Evolutionary conservation across 2,113 vertebrate species (phyloP).

Genomic region (Cottus gobio): DNA sequence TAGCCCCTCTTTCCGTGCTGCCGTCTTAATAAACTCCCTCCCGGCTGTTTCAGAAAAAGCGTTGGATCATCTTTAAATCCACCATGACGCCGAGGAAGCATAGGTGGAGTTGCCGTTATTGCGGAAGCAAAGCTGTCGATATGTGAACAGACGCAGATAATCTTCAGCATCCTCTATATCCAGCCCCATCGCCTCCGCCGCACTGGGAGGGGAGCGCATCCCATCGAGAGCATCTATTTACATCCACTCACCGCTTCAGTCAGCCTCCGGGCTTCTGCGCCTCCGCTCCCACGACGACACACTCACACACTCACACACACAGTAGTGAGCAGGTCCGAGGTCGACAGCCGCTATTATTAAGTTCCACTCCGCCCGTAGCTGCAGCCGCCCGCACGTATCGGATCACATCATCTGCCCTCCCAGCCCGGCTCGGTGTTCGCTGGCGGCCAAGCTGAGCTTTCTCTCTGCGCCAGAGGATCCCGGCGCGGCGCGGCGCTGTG

Average conservation of each 20-base stretch:
- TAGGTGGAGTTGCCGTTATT: slow-evolving; percentile 22
- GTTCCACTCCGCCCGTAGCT: slow-evolving; percentile 64
- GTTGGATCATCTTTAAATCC: slow-evolving; percentile 16
- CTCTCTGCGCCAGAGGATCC: slow-evolving; percentile 76
- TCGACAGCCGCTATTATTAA: slow-evolving; percentile 69
- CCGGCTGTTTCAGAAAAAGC: neutral
- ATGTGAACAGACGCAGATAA: slow-evolving; percentile 56
- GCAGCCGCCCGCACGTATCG: slow-evolving; percentile 68
- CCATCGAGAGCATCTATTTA: slow-evolving; percentile 69
- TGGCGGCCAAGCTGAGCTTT: slow-evolving; percentile 63
- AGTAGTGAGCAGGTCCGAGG: slow-evolving; percentile 44
- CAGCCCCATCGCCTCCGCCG: slow-evolving; percentile 45
- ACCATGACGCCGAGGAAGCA: neutral
- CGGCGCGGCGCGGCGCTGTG: slow-evolving; percentile 59
- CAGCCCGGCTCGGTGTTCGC: slow-evolving; percentile 59
- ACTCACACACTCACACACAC: neutral
- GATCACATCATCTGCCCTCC: slow-evolving; percentile 66
- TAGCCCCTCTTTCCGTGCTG: slow-evolving; percentile 42
- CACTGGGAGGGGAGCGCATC: slow-evolving; percentile 73
- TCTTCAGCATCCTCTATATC: slow-evolving; percentile 49
- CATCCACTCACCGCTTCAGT: slow-evolving; percentile 74
- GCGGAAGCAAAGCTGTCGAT: slow-evolving; percentile 41
- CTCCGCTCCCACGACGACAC: slow-evolving; percentile 59
- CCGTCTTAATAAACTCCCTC: slow-evolving; percentile 55
- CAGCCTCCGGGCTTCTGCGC: slow-evolving; percentile 56